Evolutionary conservation across 1,140 invertebrate species (phyloP).

Genomic region (Aphaenogaster floridana): DNA sequence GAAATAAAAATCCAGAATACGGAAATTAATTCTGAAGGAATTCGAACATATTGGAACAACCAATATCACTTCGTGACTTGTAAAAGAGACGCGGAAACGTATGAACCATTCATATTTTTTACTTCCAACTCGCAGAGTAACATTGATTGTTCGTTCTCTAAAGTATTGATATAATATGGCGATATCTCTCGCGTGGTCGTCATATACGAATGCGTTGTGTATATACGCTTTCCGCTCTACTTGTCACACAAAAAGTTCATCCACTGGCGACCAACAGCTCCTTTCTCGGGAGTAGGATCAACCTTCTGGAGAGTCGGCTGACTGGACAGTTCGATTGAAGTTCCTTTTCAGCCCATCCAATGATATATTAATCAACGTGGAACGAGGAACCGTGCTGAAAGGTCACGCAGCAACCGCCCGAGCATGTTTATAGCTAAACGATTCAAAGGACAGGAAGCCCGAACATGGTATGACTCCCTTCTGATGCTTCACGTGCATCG

Average conservation of each 20-base stretch:
- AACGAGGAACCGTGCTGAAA: slow-evolving; percentile 6
- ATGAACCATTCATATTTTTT: not conserved
- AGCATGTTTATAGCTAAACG: slow-evolving; percentile 18
- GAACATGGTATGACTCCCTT: slow-evolving; percentile 8
- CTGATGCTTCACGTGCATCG: not conserved
- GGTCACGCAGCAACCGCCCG: not conserved
- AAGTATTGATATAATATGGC: slow-evolving; percentile 30
- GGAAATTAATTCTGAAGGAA: slow-evolving; percentile 61
- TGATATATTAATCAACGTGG: slow-evolving; percentile 34
- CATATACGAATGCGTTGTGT: not conserved
- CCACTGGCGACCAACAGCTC: slow-evolving; percentile 5
- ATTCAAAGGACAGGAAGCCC: slow-evolving; percentile 22
- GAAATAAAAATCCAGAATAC: slow-evolving; percentile 56
- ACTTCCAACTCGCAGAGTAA: not conserved
- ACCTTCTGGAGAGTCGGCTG: slow-evolving; percentile 22
- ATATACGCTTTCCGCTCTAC: slow-evolving; percentile 29
- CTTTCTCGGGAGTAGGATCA: slow-evolving; percentile 52
- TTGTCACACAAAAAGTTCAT: slow-evolving; percentile 39
- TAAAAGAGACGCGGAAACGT: not conserved
- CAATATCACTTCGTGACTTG: not conserved
- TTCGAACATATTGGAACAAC: not conserved
- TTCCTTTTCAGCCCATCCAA: slow-evolving; percentile 39
- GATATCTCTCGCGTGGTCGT: not conserved
- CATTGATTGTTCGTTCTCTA: not conserved
- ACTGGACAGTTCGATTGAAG: slow-evolving; percentile 34